phyloP scores from a whole-genome alignment of 2,797 vertebrate genomes.

The Fringilla coelebs region DNA sequence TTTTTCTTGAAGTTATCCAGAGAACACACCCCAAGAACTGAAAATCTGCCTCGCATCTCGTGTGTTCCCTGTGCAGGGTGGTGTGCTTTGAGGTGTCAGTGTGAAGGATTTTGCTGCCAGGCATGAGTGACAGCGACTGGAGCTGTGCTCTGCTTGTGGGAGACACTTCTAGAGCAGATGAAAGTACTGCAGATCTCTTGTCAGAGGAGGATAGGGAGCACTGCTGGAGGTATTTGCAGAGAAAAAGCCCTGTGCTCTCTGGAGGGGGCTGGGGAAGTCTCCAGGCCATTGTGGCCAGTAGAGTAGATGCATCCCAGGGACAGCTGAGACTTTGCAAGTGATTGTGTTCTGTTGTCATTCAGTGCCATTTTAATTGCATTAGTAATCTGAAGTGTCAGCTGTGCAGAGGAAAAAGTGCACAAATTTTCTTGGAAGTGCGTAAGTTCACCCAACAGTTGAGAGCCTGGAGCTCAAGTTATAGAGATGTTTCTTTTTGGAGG shows the following conservation, averaged over 20 bases:
- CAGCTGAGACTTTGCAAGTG: not conserved
- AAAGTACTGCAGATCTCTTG: not conserved
- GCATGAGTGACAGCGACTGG: not conserved
- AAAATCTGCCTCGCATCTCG: rapidly evolving
- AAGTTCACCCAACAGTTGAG: not conserved
- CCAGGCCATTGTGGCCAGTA: rapidly evolving
- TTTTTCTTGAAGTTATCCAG: not conserved
- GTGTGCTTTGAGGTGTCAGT: not conserved
- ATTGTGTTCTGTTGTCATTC: not conserved
- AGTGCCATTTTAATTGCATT: not conserved
- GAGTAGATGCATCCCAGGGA: not conserved
- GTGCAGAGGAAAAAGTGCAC: not conserved
- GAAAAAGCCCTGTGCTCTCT: not conserved
- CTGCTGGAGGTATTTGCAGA: not conserved
- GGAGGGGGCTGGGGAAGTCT: not conserved
- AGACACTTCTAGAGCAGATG: not conserved
- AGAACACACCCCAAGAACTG: not conserved
- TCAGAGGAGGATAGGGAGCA: not conserved
- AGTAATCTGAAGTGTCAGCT: not conserved
- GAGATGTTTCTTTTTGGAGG: not conserved
- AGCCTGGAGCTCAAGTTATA: not conserved
- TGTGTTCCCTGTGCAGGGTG: not conserved
- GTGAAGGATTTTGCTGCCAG: not conserved
- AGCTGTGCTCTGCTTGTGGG: not conserved
- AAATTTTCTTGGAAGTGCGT: not conserved